A percentile compares a stretch with the other conserved stretches of the same genome.
phyloP scores from a whole-genome alignment of 2,888 invertebrate species.

The Selenia dentaria region DNA sequence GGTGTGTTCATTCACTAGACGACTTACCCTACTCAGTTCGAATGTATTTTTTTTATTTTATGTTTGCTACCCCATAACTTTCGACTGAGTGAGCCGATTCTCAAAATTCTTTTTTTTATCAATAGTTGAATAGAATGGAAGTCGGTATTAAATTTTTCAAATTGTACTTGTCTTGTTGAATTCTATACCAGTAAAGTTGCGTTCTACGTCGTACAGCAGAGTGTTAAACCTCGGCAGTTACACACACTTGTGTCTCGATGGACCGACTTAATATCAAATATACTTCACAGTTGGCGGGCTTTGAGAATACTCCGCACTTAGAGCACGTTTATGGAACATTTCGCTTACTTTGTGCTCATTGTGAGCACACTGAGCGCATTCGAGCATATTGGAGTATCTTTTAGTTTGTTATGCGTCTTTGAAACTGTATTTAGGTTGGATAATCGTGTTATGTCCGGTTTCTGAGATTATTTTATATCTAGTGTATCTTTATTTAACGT shows the following conservation, averaged over 20 bases:
- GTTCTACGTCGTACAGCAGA: constrained; percentile 13
- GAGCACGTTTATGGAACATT: not conserved
- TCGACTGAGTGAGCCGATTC: no score
- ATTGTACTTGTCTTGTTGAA: no score
- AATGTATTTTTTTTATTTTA: no score
- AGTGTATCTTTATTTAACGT: no score
- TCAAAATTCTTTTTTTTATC: no score
- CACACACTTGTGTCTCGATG: constrained; percentile 29
- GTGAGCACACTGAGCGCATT: constrained; percentile 1
- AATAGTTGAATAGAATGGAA: no score
- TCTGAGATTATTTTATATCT: no score
- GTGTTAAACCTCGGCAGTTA: constrained; percentile 24
- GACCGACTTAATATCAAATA: constrained; percentile 32
- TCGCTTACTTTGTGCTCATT: constrained; percentile 6
- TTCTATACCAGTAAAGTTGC: constrained; percentile 13
- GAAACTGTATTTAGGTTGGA: not conserved
- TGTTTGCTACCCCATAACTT: no score
- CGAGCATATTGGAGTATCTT: constrained; percentile 7
- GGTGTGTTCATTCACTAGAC: no score
- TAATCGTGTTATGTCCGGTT: constrained; percentile 3
- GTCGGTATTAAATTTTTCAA: no score
- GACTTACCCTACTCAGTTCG: no score
- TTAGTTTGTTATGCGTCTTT: constrained; percentile 7
- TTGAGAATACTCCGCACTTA: not conserved
- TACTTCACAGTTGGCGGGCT: constrained; percentile 8